Conservation (phyloP, 1,140 invertebrate species). For the Tetragnatha versicolor region DNA sequence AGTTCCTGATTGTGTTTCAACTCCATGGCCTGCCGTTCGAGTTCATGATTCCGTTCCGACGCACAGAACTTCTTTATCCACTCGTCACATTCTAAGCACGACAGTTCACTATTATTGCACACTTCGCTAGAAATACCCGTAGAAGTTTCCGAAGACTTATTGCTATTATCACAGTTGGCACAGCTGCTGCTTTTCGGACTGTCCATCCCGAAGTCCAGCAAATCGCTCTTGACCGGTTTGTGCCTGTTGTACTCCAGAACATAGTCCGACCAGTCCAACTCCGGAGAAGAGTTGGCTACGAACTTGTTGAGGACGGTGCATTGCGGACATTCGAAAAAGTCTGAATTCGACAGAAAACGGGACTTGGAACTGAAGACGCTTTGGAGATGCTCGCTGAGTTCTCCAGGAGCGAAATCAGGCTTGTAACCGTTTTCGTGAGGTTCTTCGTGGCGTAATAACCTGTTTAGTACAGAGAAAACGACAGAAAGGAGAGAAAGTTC, state of each 20-base stretch:
- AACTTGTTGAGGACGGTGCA: conserved; percentile 14
- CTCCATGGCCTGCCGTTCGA: not conserved
- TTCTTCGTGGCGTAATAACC: not conserved
- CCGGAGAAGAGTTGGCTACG: not conserved
- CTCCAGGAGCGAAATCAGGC: not conserved
- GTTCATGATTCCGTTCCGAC: conserved; percentile 17
- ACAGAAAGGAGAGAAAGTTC: conserved; percentile 25
- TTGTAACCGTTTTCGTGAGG: not conserved
- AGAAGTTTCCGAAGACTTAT: not conserved
- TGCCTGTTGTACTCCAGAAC: conserved; percentile 17
- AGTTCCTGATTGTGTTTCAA: conserved; percentile 10
- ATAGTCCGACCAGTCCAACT: conserved; percentile 13
- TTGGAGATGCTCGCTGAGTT: not conserved
- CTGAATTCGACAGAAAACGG: not conserved
- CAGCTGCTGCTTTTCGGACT: not conserved
- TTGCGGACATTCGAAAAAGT: conserved; percentile 19
- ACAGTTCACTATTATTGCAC: conserved; percentile 26
- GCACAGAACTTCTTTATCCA: conserved; percentile 33
- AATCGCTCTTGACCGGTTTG: conserved; percentile 8
- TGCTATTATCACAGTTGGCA: conserved; percentile 2
- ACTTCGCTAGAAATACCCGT: conserved; percentile 2
- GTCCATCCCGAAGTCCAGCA: not conserved
- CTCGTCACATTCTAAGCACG: conserved; percentile 14
- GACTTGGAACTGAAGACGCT: not conserved
- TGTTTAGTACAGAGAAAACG: not conserved